Evolutionary conservation across 2,113 vertebrate genomes (phyloP), one percentile per base, ranked within the genome.

Genomic region (Ceuthmochares aereus): DNA sequence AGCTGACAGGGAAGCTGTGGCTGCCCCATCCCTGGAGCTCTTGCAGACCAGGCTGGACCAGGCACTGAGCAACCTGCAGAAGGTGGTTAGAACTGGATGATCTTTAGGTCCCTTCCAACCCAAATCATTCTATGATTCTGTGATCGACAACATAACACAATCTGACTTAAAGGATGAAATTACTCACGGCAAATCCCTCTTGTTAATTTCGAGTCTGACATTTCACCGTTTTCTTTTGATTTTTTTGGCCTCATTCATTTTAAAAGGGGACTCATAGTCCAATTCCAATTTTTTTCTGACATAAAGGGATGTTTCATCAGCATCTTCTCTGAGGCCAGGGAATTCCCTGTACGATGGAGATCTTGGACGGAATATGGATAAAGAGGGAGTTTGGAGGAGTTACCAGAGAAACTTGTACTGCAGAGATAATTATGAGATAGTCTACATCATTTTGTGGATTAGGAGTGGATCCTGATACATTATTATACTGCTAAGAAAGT

Each of bases 81-180:
- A 69, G 19, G 30, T 4, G 1, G 0, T 7, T 64, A 52, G 52
- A 8, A 49, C 7, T 26, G 2, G 7, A 15, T 55, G 26, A 6
- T 10, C 30, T 59, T 59, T 40, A 12, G 15, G 9, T 34, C 8
- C 17, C 0, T 70, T 75, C 16, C 27, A 63, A 42, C 8, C 0
- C 16, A 55, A 63, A 9, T 8, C 32, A 18, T 6, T 76, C 37
- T 59, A 4, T 26, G 7, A 32, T 56, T 37, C 22, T 51, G 10
- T 18, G 58, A 49, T 49, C 21, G 22, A 21, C 21, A 42, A n/a
- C 4, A 23, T 47, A 54, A 63, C 11, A 68, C 13, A 55, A 37
- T 74, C 52, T 68, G 12, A 63, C 30, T 81, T 80, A 47, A 52
- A 51, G 14, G 34, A 84, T 47, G 3, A 3, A 88, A 63, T 73